Percentiles rank a stretch among this genome's conserved stretches.
Evolutionary conservation across 2,113 vertebrate genomes (phyloP).

Genomic region (Labeo catla): DNA sequence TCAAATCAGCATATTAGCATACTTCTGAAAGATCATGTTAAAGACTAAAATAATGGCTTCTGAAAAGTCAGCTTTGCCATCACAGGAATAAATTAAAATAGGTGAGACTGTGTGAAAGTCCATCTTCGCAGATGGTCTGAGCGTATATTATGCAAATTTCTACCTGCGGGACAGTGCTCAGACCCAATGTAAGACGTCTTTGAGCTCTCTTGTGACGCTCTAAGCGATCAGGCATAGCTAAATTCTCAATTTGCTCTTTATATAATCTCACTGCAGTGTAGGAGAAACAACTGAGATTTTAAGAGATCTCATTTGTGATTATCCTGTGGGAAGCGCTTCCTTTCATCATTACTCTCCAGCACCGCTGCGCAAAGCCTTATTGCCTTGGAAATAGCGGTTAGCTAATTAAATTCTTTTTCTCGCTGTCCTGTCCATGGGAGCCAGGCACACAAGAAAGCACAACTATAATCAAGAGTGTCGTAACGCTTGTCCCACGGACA

Average conservation of each 20-base stretch:
- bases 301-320: background rate
- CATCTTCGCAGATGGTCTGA: background rate
- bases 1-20: background rate
- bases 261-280: slow-evolving; percentile 11
- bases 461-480: slow-evolving; percentile 2
- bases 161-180: background rate
- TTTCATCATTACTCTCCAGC: slow-evolving; percentile 39
- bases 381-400: slow-evolving; percentile 39
- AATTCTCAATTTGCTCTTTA: background rate
- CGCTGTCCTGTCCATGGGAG: slow-evolving; percentile 22
- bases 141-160: background rate
- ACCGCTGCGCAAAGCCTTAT: slow-evolving; percentile 1
- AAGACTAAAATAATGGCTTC: background rate
- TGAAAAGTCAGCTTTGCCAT: background rate
- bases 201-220: background rate
- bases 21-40: background rate
- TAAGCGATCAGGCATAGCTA: background rate
- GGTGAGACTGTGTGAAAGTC: background rate
- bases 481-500: background rate
- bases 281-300: slow-evolving; percentile 16
- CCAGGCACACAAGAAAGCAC: slow-evolving; percentile 2
- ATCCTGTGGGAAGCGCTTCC: background rate
- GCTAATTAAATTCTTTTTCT: slow-evolving; percentile 47
- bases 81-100: background rate
- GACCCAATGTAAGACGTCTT: background rate